Evolutionary conservation across 1,140 invertebrate genomes (phyloP).

Genomic region (Melanaphis sacchari): DNA sequence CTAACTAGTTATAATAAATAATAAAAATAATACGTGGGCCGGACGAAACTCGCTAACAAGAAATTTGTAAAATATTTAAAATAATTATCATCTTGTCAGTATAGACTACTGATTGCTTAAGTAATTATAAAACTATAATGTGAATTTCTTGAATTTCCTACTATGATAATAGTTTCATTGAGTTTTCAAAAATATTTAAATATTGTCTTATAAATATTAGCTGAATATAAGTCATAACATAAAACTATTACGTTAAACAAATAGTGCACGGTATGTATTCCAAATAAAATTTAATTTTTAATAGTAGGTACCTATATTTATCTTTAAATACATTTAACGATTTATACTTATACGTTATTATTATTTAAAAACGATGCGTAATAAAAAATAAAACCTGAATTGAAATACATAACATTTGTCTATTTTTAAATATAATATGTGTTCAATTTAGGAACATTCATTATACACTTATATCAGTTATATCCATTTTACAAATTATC

Average conservation of each 20-base stretch:
- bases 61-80: constrained; percentile 19
- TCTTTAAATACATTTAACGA: background rate
- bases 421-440: constrained; percentile 4
- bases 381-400: background rate
- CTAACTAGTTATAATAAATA: background rate
- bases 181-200: background rate
- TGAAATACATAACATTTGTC: background rate
- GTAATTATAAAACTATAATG: background rate
- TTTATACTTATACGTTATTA: background rate
- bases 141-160: background rate
- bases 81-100: background rate
- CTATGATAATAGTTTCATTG: background rate
- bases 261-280: too few species aligned
- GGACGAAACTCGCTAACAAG: background rate
- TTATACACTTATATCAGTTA: background rate
- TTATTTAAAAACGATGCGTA: background rate
- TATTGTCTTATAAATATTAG: background rate
- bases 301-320: background rate
- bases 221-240: background rate
- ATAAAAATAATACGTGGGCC: background rate
- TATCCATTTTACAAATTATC: background rate
- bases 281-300: background rate
- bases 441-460: background rate
- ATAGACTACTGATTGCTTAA: background rate
- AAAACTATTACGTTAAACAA: background rate